Evolutionary conservation across 2,113 vertebrate species (phyloP).

Genomic region (Circaetus cinerascens): DNA sequence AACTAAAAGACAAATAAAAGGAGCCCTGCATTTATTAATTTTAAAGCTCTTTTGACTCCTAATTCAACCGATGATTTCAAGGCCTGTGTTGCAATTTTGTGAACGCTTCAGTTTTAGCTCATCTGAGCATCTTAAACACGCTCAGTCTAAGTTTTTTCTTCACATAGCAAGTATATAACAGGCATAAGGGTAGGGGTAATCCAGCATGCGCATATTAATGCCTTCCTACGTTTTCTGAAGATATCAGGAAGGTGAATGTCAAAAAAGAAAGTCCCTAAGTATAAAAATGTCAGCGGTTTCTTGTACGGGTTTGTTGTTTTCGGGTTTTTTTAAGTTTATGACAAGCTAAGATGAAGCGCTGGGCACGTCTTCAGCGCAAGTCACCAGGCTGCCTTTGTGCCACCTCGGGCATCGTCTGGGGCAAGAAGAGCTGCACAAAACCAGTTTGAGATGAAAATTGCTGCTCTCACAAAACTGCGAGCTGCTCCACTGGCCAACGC

Average conservation of each 20-base stretch:
- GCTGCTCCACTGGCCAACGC: fast-evolving
- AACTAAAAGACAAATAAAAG: background rate
- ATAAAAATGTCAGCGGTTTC: background rate
- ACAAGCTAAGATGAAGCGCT: background rate
- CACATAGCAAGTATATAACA: background rate
- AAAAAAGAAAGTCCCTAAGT: background rate
- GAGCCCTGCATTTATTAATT: background rate
- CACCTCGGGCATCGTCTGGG: background rate
- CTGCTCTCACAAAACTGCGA: background rate
- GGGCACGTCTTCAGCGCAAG: fast-evolving
- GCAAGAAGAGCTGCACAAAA: background rate
- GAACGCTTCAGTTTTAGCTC: background rate
- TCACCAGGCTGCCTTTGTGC: background rate
- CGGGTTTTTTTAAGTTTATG: fast-evolving
- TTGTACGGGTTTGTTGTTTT: background rate
- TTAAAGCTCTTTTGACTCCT: background rate
- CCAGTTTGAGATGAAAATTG: background rate
- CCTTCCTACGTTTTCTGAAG: background rate
- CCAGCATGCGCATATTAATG: conserved; percentile 9
- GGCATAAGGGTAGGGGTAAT: background rate
- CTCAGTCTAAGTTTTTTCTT: background rate
- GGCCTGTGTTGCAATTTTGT: background rate
- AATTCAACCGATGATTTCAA: background rate
- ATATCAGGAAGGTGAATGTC: background rate
- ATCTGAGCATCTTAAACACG: background rate